Conservation (phyloP, 2,888 invertebrate species). For the Pyrochroa serraticornis region DNA sequence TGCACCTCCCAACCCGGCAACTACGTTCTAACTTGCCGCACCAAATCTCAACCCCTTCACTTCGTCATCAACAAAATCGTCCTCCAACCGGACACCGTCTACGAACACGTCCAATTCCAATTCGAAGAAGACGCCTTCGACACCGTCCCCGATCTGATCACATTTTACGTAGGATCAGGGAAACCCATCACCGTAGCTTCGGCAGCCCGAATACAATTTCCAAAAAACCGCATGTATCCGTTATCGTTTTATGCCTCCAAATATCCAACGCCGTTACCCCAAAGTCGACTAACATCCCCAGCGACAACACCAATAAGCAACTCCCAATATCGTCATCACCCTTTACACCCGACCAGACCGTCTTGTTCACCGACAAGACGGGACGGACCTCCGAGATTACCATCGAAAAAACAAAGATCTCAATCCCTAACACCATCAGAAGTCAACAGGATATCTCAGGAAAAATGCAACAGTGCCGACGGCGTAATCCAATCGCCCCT, state of each 20-base stretch:
- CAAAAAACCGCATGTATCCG: constrained; percentile 82
- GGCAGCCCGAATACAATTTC: constrained; percentile 85
- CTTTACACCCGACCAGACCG: constrained; percentile 49
- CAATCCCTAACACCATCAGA: constrained; percentile 76
- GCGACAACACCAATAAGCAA: constrained; percentile 54
- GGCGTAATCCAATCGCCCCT: constrained; percentile 66
- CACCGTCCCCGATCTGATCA: constrained; percentile 91
- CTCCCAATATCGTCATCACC: constrained; percentile 59
- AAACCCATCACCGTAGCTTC: constrained; percentile 88
- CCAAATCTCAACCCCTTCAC: constrained; percentile 81
- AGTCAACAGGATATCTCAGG: constrained; percentile 59
- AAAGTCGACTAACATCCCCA: constrained; percentile 56
- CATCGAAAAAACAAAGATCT: constrained; percentile 73
- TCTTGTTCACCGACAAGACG: constrained; percentile 62
- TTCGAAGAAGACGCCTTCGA: constrained; percentile 94
- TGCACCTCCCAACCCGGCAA: constrained; percentile 93
- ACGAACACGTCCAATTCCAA: constrained; percentile 89
- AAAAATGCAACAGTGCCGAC: constrained; percentile 74
- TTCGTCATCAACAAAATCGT: constrained; percentile 85
- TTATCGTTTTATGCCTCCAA: constrained; percentile 74
- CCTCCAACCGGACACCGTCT: constrained; percentile 88
- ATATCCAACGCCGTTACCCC: constrained; percentile 63
- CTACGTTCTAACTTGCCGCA: constrained; percentile 89
- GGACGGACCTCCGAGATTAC: constrained; percentile 59
- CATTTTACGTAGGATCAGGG: constrained; percentile 89